phyloP scores from a whole-genome alignment of 2,888 invertebrate genomes.

The Therioaphis trifolii region DNA sequence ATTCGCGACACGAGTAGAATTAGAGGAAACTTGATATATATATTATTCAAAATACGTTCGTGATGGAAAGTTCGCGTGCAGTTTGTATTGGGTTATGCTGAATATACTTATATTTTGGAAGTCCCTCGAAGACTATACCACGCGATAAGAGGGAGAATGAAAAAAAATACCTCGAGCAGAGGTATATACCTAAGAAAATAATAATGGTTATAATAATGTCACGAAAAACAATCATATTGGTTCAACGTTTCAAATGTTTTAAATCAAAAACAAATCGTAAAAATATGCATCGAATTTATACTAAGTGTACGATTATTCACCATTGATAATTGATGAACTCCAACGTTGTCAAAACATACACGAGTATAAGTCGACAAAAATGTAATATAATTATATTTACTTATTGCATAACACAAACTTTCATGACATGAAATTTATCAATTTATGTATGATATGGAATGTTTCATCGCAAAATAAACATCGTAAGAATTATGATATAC shows the following conservation, averaged over 20 bases:
- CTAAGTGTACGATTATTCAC: not conserved
- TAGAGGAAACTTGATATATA: constrained; percentile 51
- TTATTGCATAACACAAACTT: not conserved
- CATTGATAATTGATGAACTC: too few relatives aligned
- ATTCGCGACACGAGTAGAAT: constrained; percentile 52
- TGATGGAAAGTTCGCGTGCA: constrained; percentile 59
- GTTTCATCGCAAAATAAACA: too few relatives aligned
- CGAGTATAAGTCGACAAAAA: not conserved
- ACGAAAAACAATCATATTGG: constrained; percentile 57
- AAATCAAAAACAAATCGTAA: constrained; percentile 24
- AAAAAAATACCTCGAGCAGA: not conserved
- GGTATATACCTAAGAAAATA: constrained; percentile 35
- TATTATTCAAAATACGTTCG: constrained; percentile 61
- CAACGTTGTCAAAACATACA: not conserved
- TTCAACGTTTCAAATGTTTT: constrained; percentile 31
- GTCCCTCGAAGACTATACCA: constrained; percentile 41
- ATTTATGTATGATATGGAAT: too few relatives aligned
- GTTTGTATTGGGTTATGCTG: not conserved
- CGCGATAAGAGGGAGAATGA: constrained; percentile 48
- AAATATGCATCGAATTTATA: not conserved
- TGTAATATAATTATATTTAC: not conserved
- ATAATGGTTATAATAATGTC: constrained; percentile 45
- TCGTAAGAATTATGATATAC: too few relatives aligned
- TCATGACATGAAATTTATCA: too few relatives aligned
- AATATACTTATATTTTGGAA: constrained; percentile 13